Percentiles rank a stretch among this genome's conserved stretches.
phyloP scores from a whole-genome alignment of 2,113 vertebrate species.

The cattle (Bos taurus) region DNA sequence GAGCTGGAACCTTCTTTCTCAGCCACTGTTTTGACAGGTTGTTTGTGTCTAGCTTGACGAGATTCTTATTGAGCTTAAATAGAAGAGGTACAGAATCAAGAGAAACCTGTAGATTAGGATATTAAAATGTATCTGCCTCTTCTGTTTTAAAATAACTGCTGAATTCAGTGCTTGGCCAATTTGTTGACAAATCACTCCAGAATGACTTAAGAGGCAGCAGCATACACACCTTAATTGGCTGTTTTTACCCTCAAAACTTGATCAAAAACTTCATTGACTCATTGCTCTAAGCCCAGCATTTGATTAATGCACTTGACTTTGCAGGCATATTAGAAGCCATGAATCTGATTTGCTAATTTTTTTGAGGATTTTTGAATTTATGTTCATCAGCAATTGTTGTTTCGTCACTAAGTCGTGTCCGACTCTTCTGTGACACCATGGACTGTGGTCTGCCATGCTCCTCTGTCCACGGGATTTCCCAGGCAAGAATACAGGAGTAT shows the following conservation, averaged over 20 bases:
- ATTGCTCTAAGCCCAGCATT: background rate
- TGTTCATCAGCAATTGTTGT: background rate
- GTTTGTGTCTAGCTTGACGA: conserved; percentile 45
- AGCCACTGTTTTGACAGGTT: background rate
- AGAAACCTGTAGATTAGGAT: conserved; percentile 1
- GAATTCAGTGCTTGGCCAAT: background rate
- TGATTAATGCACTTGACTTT: background rate
- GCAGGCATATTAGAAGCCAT: background rate
- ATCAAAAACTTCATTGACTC: background rate
- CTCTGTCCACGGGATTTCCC: background rate
- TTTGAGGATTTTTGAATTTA: background rate
- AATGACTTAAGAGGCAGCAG: background rate
- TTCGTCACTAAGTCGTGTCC: background rate
- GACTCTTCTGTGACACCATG: background rate
- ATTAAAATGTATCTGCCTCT: conserved; percentile 36
- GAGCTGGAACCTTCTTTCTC: conserved; percentile 32
- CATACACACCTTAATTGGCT: background rate
- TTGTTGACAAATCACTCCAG: conserved; percentile 37
- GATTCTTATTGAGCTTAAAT: conserved; percentile 14
- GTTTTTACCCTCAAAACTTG: background rate
- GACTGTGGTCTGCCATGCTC: background rate
- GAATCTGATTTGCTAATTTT: background rate
- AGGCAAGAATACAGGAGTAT: background rate
- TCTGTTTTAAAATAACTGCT: conserved; percentile 29
- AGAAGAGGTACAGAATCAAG: background rate